Evolutionary conservation across 2,797 vertebrate genomes (phyloP).

Genomic region (Oophaga sylvatica): DNA sequence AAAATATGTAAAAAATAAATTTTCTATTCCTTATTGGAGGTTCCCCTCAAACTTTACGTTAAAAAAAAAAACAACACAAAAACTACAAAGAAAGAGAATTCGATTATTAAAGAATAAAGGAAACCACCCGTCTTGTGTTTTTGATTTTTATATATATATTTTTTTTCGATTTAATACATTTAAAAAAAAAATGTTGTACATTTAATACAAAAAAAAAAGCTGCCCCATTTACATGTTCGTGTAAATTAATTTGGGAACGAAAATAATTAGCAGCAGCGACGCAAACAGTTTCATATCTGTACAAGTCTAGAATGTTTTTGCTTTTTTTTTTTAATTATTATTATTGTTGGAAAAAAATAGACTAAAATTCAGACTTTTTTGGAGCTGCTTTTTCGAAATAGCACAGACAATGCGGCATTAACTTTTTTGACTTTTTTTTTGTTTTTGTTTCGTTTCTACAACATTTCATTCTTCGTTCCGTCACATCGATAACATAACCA

Average conservation of each 20-base stretch:
- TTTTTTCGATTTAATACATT: conserved; percentile 48
- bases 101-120: conserved; percentile 31
- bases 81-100: conserved; percentile 34
- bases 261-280: conserved; percentile 47
- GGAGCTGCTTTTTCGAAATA: conserved; percentile 12
- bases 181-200: conserved; percentile 36
- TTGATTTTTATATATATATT: conserved; percentile 12
- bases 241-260: conserved; percentile 39
- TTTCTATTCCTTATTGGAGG: conserved; percentile 17
- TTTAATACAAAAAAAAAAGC: conserved; percentile 39
- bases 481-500: conserved; percentile 33
- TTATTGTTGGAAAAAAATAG: conserved; percentile 40
- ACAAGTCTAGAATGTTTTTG: conserved; percentile 33
- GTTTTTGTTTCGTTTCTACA: conserved; percentile 7
- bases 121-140: conserved; percentile 33
- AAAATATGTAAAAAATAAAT: not conserved
- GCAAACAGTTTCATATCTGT: conserved; percentile 39
- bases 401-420: conserved; percentile 4
- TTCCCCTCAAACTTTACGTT: conserved; percentile 25
- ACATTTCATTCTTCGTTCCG: conserved; percentile 37
- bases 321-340: conserved; percentile 1
- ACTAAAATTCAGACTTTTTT: conserved; percentile 30
- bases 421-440: conserved; percentile 5
- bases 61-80: conserved; percentile 34
- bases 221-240: conserved; percentile 46